Evolutionary conservation across 2,113 vertebrate species (phyloP), one percentile per base, ranked within the genome.

Genomic region (Ammodytes marinus): DNA sequence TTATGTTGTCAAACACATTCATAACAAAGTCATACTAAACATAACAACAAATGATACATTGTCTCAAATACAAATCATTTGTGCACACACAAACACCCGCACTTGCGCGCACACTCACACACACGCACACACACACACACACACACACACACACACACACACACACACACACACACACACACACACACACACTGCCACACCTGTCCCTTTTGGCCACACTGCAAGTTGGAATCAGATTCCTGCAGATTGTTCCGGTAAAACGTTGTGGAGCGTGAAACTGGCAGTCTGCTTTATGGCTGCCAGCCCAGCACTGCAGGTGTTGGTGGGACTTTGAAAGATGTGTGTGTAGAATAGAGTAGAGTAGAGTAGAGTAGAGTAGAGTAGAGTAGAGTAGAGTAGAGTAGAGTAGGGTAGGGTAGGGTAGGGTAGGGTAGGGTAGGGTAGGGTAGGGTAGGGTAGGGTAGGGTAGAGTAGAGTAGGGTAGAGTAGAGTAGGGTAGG

Each of bases 201-300:
- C 61, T 85, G 82, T 76, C 66, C 74, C 74, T 57, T 40, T 47
- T 70, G 71, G 46, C 57, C 50, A 70, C 11, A 10, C 74, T 77
- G 77, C 82, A 74, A 85, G 77, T 40, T 80, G 82, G 85, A 87
- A 55, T 73, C 77, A 66, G 73, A 69, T 75, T 80, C 66, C 81
- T 75, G 63, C 83, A 74, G 80, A 85, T 74, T 71, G 68, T 82
- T 86, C 83, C 71, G 65, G 67, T 81, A 27, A 83, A 83, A 82
- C 19, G 59, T 63, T 63, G 72, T 77, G 77, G 57, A 84, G 85
- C 81, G 60, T 84, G 75, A 91, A 84, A 77, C 45, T 19, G 47
- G 13, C 87, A 82, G 68, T 74, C 87, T 89, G 87, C 55, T 82
- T 43, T 15, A 14, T 74, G 85, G 83, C 84, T 27, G 27, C 46